Percentiles rank a stretch among this genome's conserved stretches.
Evolutionary conservation across 2,888 invertebrate species (phyloP).

Genomic region (Autographa pulchrina): DNA sequence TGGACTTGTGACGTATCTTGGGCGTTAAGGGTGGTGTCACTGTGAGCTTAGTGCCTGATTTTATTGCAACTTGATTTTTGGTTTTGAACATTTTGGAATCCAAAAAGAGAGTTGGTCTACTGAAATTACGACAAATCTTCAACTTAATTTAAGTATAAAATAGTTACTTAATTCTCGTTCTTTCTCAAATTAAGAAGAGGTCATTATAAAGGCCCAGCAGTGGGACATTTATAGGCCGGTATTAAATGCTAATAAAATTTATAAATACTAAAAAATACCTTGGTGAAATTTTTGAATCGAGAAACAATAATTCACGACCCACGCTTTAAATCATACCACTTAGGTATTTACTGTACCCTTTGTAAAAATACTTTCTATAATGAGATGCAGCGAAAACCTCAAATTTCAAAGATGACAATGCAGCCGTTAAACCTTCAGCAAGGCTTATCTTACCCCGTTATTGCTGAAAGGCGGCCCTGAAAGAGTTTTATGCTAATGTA

Average conservation of each 20-base stretch:
- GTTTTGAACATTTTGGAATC: neutral
- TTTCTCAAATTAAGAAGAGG: too few species aligned
- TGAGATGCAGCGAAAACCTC: neutral
- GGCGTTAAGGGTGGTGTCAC: constrained; percentile 12
- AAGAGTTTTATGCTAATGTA: constrained; percentile 9
- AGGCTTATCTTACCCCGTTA: neutral
- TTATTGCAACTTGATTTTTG: neutral
- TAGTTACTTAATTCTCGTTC: too few species aligned
- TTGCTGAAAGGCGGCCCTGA: neutral
- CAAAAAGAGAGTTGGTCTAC: too few species aligned
- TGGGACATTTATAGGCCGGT: too few species aligned
- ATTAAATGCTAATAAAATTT: too few species aligned
- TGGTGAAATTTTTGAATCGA: too few species aligned
- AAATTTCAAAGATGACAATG: neutral
- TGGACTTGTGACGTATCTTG: constrained; percentile 39
- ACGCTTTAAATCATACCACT: too few species aligned
- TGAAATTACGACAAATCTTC: too few species aligned
- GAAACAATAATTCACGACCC: too few species aligned
- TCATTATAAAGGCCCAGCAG: too few species aligned
- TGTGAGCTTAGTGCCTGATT: constrained; percentile 10
- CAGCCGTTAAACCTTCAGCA: neutral
- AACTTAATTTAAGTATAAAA: too few species aligned
- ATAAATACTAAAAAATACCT: too few species aligned
- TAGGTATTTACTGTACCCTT: neutral
- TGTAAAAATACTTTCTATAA: neutral